Evolutionary conservation across 2,888 invertebrate species (phyloP).

Genomic region (Drosophila nr. perissopoda): DNA sequence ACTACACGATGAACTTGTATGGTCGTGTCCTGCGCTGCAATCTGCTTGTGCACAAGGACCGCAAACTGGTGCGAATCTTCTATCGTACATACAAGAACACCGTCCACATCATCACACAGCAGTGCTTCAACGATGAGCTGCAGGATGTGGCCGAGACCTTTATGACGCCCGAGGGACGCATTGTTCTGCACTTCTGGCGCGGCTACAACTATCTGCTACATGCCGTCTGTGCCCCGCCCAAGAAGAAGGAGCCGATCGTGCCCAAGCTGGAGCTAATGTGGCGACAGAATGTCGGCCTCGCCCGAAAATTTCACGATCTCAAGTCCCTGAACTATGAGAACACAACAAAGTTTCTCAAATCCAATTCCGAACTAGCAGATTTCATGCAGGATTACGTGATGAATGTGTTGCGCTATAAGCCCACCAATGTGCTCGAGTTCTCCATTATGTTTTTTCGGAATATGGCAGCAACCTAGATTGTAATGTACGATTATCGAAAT

Average conservation of each 20-base stretch:
- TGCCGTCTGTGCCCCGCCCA: constrained; percentile 65
- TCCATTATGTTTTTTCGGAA: constrained; percentile 80
- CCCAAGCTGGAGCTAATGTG: constrained; percentile 80
- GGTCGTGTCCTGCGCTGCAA: constrained; percentile 76
- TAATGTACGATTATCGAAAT: not conserved
- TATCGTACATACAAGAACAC: constrained; percentile 73
- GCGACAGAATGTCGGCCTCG: constrained; percentile 64
- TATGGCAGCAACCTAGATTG: constrained; percentile 30
- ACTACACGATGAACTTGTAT: constrained; percentile 78
- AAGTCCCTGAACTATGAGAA: constrained; percentile 75
- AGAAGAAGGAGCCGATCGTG: constrained; percentile 54
- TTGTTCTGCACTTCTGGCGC: constrained; percentile 80
- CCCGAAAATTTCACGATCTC: constrained; percentile 56
- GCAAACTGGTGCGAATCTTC: constrained; percentile 74
- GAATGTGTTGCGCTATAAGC: constrained; percentile 79
- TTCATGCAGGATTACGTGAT: constrained; percentile 80
- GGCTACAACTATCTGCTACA: constrained; percentile 80
- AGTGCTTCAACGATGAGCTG: constrained; percentile 76
- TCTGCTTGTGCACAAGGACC: constrained; percentile 65
- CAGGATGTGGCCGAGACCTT: constrained; percentile 81
- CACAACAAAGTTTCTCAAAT: constrained; percentile 64
- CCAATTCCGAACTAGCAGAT: constrained; percentile 74
- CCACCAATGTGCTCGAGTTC: constrained; percentile 77
- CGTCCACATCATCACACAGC: constrained; percentile 71
- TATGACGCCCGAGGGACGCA: constrained; percentile 70